Evolutionary conservation across 2,797 vertebrate species (phyloP).

Genomic region (Hoplostethus atlanticus): DNA sequence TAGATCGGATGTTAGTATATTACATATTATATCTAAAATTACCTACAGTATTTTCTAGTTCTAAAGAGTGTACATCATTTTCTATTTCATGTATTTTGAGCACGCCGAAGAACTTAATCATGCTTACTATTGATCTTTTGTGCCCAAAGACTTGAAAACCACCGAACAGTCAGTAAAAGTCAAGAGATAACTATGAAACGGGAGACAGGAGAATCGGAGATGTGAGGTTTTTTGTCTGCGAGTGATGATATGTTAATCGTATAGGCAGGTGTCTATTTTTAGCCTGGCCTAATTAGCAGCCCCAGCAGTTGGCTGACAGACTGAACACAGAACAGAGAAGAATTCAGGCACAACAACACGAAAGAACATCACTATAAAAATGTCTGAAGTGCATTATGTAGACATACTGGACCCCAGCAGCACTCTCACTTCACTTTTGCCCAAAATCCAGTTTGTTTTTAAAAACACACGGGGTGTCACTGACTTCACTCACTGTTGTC

Average conservation of each 20-base stretch:
- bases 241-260: slow-evolving; percentile 52
- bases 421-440: not conserved
- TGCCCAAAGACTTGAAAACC: no score
- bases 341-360: slow-evolving; percentile 26
- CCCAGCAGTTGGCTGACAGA: slow-evolving; percentile 48
- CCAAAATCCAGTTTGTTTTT: not conserved
- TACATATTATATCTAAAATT: no score
- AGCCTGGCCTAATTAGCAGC: slow-evolving; percentile 61
- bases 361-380: not conserved
- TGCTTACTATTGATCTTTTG: no score
- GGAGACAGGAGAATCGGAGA: not conserved
- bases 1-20: no score
- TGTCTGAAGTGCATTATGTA: not conserved
- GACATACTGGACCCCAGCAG: not conserved
- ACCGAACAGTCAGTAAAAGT: no score
- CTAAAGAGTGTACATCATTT: no score
- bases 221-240: slow-evolving; percentile 27
- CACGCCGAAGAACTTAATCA: no score
- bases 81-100: no score
- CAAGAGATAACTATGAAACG: no score
- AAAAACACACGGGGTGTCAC: not conserved
- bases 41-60: no score
- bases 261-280: slow-evolving; percentile 59
- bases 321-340: slow-evolving; percentile 37
- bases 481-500: not conserved